Evolutionary conservation across 2,888 invertebrate species (phyloP).

Genomic region (Eutolmus rufibarbis): DNA sequence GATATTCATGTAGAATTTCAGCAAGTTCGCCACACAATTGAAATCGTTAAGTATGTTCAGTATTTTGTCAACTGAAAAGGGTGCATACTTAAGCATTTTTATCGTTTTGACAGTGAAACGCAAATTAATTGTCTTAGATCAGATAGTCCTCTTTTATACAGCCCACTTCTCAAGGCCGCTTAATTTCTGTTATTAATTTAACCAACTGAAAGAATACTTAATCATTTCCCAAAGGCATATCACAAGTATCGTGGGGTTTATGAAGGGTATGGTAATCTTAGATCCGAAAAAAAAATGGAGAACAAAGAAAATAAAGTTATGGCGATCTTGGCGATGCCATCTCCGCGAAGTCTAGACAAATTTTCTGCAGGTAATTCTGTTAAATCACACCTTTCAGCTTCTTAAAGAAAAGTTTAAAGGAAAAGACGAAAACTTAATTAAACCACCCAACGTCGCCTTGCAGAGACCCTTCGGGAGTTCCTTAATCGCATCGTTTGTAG

Average conservation of each 20-base stretch:
- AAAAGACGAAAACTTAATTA: neutral
- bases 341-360: neutral
- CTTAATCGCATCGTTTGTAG: neutral
- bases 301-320: neutral
- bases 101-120: neutral
- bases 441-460: neutral
- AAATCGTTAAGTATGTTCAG: neutral
- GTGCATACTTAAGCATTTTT: neutral
- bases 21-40: neutral
- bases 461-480: neutral
- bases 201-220: neutral
- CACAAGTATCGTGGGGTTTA: neutral
- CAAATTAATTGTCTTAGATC: neutral
- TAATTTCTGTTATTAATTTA: neutral
- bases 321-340: neutral
- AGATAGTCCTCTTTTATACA: neutral
- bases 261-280: neutral
- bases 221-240: neutral
- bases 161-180: neutral
- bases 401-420: neutral
- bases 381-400: neutral
- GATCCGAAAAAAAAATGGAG: neutral
- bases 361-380: neutral
- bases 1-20: neutral
- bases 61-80: neutral